Base-by-base conservation (phyloP, 1,140 invertebrate species). In the Stegodyphus mimosarum region DNA sequence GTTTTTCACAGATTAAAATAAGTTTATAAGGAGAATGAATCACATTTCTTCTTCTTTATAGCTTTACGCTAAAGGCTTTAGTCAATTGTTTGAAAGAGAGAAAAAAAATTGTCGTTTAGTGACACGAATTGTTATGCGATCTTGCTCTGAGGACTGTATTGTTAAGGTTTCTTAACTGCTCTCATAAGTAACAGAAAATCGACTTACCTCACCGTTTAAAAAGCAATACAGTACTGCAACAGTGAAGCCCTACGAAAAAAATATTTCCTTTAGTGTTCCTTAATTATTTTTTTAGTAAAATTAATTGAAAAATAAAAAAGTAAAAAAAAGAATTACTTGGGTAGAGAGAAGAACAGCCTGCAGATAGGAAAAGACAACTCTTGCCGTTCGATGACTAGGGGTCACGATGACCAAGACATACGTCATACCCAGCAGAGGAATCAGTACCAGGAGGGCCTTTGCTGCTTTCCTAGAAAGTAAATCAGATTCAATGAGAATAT, bases 141-240 rank as follows among this genome's bases (percentile, higher is more conserved):
- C 33, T 33, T 33, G 33, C 3, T 33, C 33, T 33, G 33, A n/a
- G 33, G 1, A 33, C 33, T 33, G 33, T 33, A 33, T 33, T 33
- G 33, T 33, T 33, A 33, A 33, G 33, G 33, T 33, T 33, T 33
- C 33, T 33, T 33, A 33, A 33, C 33, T 33, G 33, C 33, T 33
- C 3, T 1, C 33, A 33, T 33, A 33, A 33, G 33, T 1, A 33
- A 33, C 33, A 33, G 3, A 33, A 33, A 33, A 33, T 33, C 33
- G 33, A 84, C 81, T 93, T 91, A 96, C 96, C 93, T 98, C 96
- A 76, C 94, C 94, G 88, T 97, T 97, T 51, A 95, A 90, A 88
- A 97, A 97, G 89, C 96, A 98, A 90, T 97, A 97, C 18, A 97
- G 91, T 6, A 94, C 92, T 0, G 95, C 94, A 48, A 97, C 94